These are phyloP conservation scores for Nanorana parkeri DNA, from an alignment of 2,113 vertebrate species.

Conservation along the genomic window DNA sequence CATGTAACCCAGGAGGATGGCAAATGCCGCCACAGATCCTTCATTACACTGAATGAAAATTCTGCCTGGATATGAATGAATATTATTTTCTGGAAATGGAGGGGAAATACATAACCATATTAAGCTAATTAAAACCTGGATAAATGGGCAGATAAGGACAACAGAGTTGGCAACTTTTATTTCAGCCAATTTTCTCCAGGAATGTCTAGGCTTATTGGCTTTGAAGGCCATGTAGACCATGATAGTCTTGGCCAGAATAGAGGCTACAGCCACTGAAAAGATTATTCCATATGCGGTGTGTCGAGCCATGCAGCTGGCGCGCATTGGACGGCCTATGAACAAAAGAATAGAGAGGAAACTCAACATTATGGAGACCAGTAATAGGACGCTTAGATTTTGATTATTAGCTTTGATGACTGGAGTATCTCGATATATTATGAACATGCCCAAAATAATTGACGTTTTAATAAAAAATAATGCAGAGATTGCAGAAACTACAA, in stretches of 20 bases:
- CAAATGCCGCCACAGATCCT: background rate
- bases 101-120: slow-evolving; percentile 1
- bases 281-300: background rate
- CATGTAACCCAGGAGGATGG: too few relatives aligned
- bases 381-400: background rate
- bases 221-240: too few relatives aligned
- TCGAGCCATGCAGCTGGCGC: background rate
- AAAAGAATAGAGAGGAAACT: slow-evolving; percentile 1
- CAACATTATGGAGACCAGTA: slow-evolving; percentile 25
- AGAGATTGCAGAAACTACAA: background rate
- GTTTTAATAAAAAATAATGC: background rate
- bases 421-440: background rate
- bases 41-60: slow-evolving; percentile 16
- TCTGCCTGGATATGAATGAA: background rate
- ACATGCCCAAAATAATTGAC: background rate
- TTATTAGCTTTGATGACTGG: slow-evolving; percentile 1
- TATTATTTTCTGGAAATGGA: background rate
- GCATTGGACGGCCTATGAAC: slow-evolving; percentile 2
- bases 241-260: too few relatives aligned
- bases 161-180: background rate
- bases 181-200: background rate
- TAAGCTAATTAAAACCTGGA: background rate
- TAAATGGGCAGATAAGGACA: background rate
- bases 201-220: background rate
- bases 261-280: background rate